A percentile compares a stretch with the other conserved stretches of the same genome.
phyloP scores from a whole-genome alignment of 1,140 invertebrate species.

The Conus ventricosus region DNA sequence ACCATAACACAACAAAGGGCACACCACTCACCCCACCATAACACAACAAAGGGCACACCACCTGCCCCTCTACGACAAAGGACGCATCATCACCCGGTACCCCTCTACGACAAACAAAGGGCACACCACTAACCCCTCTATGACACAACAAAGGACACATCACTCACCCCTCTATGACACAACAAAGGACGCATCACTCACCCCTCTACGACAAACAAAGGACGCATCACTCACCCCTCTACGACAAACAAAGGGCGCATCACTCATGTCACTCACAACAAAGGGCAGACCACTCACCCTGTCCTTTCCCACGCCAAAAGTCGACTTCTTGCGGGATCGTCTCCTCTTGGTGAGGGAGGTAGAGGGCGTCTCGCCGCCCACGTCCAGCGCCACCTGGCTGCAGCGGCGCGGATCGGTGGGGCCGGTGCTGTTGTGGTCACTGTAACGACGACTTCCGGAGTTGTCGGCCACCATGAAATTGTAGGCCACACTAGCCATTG shows the following conservation, averaged over 20 bases:
- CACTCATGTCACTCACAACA: neutral
- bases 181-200: too few relatives aligned
- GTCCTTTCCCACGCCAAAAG: conserved; percentile 27
- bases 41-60: too few relatives aligned
- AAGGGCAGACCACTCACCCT: conserved; percentile 35
- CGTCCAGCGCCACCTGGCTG: conserved; percentile 37
- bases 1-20: too few relatives aligned
- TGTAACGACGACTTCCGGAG: conserved; percentile 47
- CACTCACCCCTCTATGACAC: too few relatives aligned
- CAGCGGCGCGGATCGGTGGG: conserved; percentile 34
- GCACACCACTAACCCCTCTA: too few relatives aligned
- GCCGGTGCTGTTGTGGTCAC: conserved; percentile 28
- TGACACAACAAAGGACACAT: too few relatives aligned
- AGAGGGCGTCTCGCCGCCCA: neutral
- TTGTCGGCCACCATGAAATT: conserved; percentile 56
- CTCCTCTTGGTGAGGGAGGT: conserved; percentile 29
- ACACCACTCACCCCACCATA: too few relatives aligned
- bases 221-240: too few relatives aligned
- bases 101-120: too few relatives aligned
- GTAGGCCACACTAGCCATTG: conserved; percentile 56
- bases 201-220: too few relatives aligned
- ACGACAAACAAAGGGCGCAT: neutral
- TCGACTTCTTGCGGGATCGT: conserved; percentile 43
- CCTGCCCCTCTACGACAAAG: too few relatives aligned
- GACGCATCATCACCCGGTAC: too few relatives aligned